These are phyloP conservation scores for Tetramorium alpestre DNA, from an alignment of 1,140 invertebrate genomes.

Conservation along the genomic window DNA sequence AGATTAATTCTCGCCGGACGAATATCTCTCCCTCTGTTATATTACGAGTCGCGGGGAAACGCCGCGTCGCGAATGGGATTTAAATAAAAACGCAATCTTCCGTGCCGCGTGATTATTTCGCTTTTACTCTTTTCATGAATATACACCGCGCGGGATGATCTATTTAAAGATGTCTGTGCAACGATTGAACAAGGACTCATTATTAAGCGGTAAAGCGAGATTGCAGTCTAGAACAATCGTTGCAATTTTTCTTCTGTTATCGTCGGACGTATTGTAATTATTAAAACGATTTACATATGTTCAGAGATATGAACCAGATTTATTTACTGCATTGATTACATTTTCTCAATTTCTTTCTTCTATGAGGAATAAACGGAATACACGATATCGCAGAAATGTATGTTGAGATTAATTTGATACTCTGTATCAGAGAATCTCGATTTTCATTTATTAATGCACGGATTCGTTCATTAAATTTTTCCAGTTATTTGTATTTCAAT, in stretches of 20 bases:
- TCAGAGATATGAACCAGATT: not conserved
- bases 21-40: slow-evolving; percentile 40
- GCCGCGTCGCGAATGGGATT: slow-evolving; percentile 35
- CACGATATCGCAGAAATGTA: not conserved
- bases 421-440: not conserved
- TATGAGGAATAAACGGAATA: not conserved
- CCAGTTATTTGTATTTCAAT: not conserved
- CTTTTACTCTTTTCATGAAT: slow-evolving; percentile 20
- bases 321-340: not conserved
- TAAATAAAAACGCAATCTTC: slow-evolving; percentile 59
- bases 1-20: slow-evolving; percentile 48
- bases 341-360: not conserved
- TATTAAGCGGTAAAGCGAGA: not conserved
- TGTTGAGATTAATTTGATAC: not conserved
- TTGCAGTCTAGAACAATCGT: not conserved
- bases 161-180: slow-evolving; percentile 14
- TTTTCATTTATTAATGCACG: not conserved
- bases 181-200: not conserved
- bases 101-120: slow-evolving; percentile 42
- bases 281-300: not conserved
- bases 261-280: not conserved
- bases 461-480: not conserved
- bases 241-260: not conserved
- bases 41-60: slow-evolving; percentile 36
- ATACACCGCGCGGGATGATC: not conserved